Evolutionary conservation across 37 sponge, comb jelly and placozoan species (phyloP), one percentile per base, ranked within the genome.

Genomic region (Halisarca cf. caerulea): DNA sequence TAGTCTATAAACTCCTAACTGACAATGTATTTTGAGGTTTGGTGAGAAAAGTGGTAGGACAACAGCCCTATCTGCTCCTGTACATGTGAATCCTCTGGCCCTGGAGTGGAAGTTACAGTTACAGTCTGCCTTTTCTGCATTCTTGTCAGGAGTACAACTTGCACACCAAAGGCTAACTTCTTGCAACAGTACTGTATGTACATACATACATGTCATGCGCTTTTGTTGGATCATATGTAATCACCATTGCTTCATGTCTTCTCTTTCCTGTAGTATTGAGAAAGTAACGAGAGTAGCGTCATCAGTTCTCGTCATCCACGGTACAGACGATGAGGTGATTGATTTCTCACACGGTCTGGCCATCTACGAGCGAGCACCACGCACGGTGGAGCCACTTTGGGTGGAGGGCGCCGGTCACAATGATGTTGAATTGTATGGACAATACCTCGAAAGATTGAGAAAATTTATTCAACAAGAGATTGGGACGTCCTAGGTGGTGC

Each of bases 321-420:
- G 99, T 0, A 99, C 97, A n/a, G 99, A 99, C 18, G 99, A 99
- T 61, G 99, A 99, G 28, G 99, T 99, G 8, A 96, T 99, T 59
- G 99, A 99, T 81, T 95, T 99, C 77, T 91, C 95, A 17, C 97
- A 96, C 79, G 97, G 99, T 0, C 84, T 99, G 58, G 88, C 95
- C 3, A 80, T 99, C n/a, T 95, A 90, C 83, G 97, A 99, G 86
- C 75, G 95, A 71, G 94, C 93, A 17, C 95, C 95, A 0, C 83
- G 84, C n/a, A 91, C 97, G 0, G 99, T 99, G 23, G 97, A 96
- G 37, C 99, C 99, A 25, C 84, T 99, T 33, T 99, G 99, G 99
- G 95, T 99, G 39, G 99, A 99, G 58, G 99, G 99, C 25, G 99
- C 99, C 2, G 99, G 99, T 0, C 99, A 99, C 85, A 99, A 99